Percentiles rank a stretch among this genome's conserved stretches.
phyloP scores from a whole-genome alignment of 2,888 invertebrate genomes.

The Atrina japonica region DNA sequence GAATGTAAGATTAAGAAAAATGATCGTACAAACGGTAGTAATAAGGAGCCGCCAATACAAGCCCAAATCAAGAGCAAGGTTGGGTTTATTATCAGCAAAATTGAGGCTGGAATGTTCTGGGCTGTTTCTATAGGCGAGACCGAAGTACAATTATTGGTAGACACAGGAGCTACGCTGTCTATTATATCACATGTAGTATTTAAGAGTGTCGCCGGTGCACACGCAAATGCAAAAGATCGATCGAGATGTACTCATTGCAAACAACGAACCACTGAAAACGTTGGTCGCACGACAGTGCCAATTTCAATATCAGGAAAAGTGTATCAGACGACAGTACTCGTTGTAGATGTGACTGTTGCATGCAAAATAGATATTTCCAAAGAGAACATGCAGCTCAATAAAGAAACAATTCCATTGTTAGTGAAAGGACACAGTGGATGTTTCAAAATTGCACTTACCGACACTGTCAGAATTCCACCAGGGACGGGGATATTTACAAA shows the following conservation, averaged over 20 bases:
- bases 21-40: too few species aligned
- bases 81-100: neutral
- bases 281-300: neutral
- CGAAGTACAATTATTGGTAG: neutral
- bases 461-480: slow-evolving; percentile 11
- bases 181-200: neutral
- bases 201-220: neutral
- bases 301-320: neutral
- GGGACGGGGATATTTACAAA: neutral
- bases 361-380: too few species aligned
- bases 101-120: neutral
- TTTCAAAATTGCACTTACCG: slow-evolving; percentile 4
- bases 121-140: neutral
- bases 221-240: neutral
- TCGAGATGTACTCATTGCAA: neutral
- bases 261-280: neutral
- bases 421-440: neutral
- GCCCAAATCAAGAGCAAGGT: slow-evolving; percentile 2
- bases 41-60: neutral
- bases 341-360: too few species aligned
- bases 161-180: slow-evolving; percentile 19
- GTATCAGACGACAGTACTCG: neutral
- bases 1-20: neutral
- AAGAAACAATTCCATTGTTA: neutral
- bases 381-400: too few species aligned